These are phyloP conservation scores for Nerophis lumbriciformis DNA, from an alignment of 2,113 vertebrate genomes.

Conservation along the genomic window DNA sequence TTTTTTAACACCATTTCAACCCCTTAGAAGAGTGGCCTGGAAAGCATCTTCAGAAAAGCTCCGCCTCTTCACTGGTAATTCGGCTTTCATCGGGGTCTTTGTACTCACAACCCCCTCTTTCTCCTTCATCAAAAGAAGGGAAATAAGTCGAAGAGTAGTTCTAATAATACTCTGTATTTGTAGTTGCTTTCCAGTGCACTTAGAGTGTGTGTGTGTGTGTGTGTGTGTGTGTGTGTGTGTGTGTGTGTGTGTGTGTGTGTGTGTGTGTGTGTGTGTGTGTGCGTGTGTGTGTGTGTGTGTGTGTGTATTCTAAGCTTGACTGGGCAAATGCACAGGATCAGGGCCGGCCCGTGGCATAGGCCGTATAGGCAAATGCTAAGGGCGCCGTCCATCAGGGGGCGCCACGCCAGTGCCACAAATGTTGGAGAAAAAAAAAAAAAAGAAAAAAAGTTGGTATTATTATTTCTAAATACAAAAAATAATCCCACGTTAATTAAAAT, in stretches of 20 bases:
- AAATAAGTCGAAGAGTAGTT: slow-evolving; percentile 48
- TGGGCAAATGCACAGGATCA: slow-evolving; percentile 45
- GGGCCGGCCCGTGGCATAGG: no score
- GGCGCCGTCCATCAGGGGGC: no score
- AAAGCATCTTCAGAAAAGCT: slow-evolving; percentile 47
- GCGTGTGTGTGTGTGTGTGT: slow-evolving; percentile 10
- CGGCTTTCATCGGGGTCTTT: slow-evolving; percentile 53
- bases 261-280: slow-evolving; percentile 20
- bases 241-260: slow-evolving; percentile 18
- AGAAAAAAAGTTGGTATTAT: no score
- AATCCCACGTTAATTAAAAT: no score
- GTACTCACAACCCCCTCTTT: slow-evolving; percentile 43
- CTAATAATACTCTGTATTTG: slow-evolving; percentile 55
- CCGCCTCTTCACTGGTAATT: slow-evolving; percentile 37
- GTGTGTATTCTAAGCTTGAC: slow-evolving; percentile 43
- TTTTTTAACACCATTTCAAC: background rate
- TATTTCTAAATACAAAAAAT: no score
- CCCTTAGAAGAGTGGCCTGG: slow-evolving; percentile 39
- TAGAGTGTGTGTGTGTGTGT: slow-evolving; percentile 30
- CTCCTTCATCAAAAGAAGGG: slow-evolving; percentile 47
- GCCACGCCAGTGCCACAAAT: no score
- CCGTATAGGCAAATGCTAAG: no score
- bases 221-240: slow-evolving; percentile 11
- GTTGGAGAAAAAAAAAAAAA: no score
- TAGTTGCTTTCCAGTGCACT: slow-evolving; percentile 37